Base-by-base conservation (phyloP, 1,140 invertebrate genomes). In the Chionoecetes opilio region DNA sequence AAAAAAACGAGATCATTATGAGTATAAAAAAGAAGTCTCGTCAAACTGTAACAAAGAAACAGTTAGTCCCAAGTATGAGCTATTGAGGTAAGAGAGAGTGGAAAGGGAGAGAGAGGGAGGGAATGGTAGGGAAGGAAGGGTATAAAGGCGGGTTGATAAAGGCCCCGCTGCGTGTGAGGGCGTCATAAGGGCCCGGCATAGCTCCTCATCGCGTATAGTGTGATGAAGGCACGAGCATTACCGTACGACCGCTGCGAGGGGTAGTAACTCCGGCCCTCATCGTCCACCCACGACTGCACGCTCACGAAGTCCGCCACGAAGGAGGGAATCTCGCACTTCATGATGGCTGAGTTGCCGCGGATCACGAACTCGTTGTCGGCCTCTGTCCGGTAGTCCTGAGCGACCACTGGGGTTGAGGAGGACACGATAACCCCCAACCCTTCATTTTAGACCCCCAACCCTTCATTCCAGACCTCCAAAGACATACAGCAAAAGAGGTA, bases 271-370 rank as follows among this genome's bases (percentile, higher is more conserved):
- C 37, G 92, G n/a, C 88, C 90, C 8, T 85, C 91, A 26, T 89
- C 41, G 89, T 95, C 94, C n/a, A 91, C 88, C 99, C 99, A 99
- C 11, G 98, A 98, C 35, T 98, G 97, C 96, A 99, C 98, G 96
- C 97, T 98, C 37, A 99, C 98, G 97, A 99, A 99, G 97, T 99
- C 99, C 75, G 98, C 98, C 88, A 99, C 98, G 97, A 99, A 99
- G 82, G 98, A 98, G 32, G 99, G 99, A 96, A 99, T 98, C 96
- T 98, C 98, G 97, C 99, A 99, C 97, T 99, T 91, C 46, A 91
- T 91, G 89, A 91, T 91, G 89, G 89, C 89, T 26, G 53, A 91
- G 89, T 91, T 91, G 53, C 89, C 89, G 46, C 35, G 82, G 37
- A 93, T 93, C 37, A 93, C 92, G 11, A 85, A 46, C 34, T 93